Conservation (phyloP, 2,797 vertebrate species). For the Sparidentex hasta region DNA sequence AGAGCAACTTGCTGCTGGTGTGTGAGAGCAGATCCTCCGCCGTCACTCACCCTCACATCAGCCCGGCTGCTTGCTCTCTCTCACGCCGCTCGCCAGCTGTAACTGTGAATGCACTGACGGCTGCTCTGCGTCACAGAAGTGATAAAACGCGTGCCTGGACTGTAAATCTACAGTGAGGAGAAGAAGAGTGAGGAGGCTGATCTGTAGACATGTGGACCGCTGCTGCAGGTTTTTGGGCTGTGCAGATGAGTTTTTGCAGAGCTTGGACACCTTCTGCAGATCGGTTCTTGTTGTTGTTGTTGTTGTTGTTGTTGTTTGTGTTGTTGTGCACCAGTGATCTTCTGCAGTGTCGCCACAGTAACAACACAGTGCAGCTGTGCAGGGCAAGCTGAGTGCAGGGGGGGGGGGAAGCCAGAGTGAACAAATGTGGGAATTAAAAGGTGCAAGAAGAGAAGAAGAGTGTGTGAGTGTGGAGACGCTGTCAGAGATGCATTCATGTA, state of each 20-base stretch:
- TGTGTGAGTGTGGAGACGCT: background rate
- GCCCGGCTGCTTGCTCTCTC: conserved; percentile 10
- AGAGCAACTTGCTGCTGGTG: conserved; percentile 23
- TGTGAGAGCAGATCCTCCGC: background rate
- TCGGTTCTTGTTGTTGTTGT: background rate
- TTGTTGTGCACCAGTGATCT: background rate
- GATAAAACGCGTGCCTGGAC: conserved; percentile 47
- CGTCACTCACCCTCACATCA: conserved; percentile 15
- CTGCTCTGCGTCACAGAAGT: background rate
- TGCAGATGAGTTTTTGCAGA: background rate
- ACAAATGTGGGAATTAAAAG: background rate
- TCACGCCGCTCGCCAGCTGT: background rate
- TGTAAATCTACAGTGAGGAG: conserved; percentile 62
- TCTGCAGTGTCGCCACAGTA: conserved; percentile 20
- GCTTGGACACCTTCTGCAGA: background rate
- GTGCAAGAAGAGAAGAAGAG: background rate
- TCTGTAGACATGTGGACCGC: background rate
- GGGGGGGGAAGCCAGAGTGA: background rate
- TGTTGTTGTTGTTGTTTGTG: background rate
- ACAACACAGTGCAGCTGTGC: background rate
- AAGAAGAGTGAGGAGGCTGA: background rate
- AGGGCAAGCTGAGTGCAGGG: background rate
- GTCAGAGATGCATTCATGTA: background rate
- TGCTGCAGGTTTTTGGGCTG: conserved; percentile 13
- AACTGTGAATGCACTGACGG: no score